Evolutionary conservation across 2,888 invertebrate species (phyloP), one percentile per base, ranked within the genome.

Genomic region (Callyntrura sp.): DNA sequence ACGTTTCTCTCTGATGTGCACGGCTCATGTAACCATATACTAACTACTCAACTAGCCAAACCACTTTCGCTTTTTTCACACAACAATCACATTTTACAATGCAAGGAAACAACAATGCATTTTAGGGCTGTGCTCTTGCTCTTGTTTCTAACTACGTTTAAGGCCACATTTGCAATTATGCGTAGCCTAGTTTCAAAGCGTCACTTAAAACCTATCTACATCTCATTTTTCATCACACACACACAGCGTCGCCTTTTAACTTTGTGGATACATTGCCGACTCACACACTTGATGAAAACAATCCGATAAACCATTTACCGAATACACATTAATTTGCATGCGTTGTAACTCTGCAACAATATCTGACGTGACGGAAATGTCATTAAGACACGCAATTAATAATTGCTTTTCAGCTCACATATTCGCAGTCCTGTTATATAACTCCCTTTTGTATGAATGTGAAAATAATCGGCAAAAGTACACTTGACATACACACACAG

Each of bases 181-280:
- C 88, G 82, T 88, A 88, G 83, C 88, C 88, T 88, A 88, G 88
- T 83, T 88, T 88, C 85, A 85, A 79, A 79, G 79, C 57, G 55
- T 25, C 79, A 78, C 60, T 85, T 85, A 78, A 85, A 85, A 57
- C 55, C 20, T 73, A 45, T 68, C 35, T 35, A n/a, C 65, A 68
- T 68, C n/a, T 35, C 60, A 23, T 62, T 62, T 62, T 62, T 68
- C 65, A 68, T 68, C 28, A 17, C 28, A 68, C 25, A 68, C 17
- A 68, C 25, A 73, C 73, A 48, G 48, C 35, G 6, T 20, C 45
- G 43, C n/a, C 11, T 45, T 23, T 23, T 62, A n/a, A n/a, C 35
- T 62, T 23, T 17, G 17, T 11, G 17, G 51, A 68, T 14, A 68
- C 17, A 70, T 4, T n/a, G 17, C 17, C n/a, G 43, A 45, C 6